phyloP scores from a whole-genome alignment of 2,888 invertebrate species.

The Stenoptilia bipunctidactyla region DNA sequence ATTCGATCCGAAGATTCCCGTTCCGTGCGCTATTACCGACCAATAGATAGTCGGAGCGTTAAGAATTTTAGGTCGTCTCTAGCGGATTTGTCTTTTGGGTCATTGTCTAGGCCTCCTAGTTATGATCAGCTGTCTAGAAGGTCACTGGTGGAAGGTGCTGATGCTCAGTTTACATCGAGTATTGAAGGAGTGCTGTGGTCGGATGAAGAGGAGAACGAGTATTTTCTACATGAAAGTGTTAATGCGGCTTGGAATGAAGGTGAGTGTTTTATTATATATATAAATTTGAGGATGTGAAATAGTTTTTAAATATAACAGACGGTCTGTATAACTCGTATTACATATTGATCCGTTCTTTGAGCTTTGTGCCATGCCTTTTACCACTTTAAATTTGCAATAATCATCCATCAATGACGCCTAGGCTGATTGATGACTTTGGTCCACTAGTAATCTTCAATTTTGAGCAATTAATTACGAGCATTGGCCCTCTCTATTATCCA shows the following conservation, averaged over 20 bases:
- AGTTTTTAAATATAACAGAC: no score
- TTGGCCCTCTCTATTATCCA: no score
- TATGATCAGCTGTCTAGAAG: conserved; percentile 59
- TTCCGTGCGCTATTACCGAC: conserved; percentile 42
- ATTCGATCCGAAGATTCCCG: conserved; percentile 48
- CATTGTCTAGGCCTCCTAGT: conserved; percentile 52
- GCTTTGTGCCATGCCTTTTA: no score
- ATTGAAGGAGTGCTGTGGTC: conserved; percentile 68
- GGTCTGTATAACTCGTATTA: no score
- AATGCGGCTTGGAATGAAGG: conserved; percentile 65
- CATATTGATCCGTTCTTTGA: no score
- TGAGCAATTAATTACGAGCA: no score
- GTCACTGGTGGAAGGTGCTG: conserved; percentile 50
- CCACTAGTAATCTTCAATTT: no score
- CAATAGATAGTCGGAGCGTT: conserved; percentile 55
- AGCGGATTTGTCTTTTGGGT: conserved; percentile 43
- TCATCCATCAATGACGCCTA: no score
- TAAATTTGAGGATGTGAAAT: no score
- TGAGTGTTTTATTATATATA: conserved; percentile 24
- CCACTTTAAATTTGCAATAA: no score
- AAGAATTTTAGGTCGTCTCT: conserved; percentile 58
- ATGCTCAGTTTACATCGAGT: conserved; percentile 54
- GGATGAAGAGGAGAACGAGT: conserved; percentile 65
- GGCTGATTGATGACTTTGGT: no score
- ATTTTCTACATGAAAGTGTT: conserved; percentile 63